Conservation (phyloP, 1,140 invertebrate genomes). For the Formica exsecta region DNA sequence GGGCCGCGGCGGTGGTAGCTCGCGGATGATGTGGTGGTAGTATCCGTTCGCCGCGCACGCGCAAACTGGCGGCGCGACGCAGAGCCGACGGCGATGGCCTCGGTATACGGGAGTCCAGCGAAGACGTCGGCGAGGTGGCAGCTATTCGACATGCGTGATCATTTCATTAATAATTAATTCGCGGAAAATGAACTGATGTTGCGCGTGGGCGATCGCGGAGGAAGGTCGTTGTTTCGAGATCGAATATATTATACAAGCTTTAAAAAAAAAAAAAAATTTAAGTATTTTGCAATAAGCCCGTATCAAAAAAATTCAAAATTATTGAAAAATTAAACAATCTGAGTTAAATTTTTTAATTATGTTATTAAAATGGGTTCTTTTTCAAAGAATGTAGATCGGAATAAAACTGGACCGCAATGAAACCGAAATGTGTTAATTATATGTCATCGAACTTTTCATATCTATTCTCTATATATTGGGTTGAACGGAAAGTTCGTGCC, state of each 20-base stretch:
- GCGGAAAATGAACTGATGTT: neutral
- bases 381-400: neutral
- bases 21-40: slow-evolving; percentile 65
- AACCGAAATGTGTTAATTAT: neutral
- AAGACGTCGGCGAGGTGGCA: slow-evolving; percentile 54
- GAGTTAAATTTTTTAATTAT: neutral
- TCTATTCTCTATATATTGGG: neutral
- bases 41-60: slow-evolving; percentile 82
- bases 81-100: slow-evolving; percentile 84
- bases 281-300: neutral
- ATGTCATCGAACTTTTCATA: neutral
- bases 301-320: neutral
- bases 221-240: neutral
- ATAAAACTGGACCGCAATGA: neutral
- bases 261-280: too few relatives aligned
- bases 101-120: slow-evolving; percentile 81
- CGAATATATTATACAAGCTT: neutral
- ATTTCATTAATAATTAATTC: slow-evolving; percentile 34
- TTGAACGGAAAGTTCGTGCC: too few relatives aligned
- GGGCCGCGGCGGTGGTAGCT: slow-evolving; percentile 74
- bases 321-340: neutral
- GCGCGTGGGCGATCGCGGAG: neutral
- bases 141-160: slow-evolving; percentile 10
- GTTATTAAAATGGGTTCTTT: neutral
- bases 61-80: slow-evolving; percentile 85